Percentiles rank a stretch among this genome's conserved stretches.
Evolutionary conservation across 1,140 invertebrate species (phyloP).

Genomic region (Wasmannia auropunctata): DNA sequence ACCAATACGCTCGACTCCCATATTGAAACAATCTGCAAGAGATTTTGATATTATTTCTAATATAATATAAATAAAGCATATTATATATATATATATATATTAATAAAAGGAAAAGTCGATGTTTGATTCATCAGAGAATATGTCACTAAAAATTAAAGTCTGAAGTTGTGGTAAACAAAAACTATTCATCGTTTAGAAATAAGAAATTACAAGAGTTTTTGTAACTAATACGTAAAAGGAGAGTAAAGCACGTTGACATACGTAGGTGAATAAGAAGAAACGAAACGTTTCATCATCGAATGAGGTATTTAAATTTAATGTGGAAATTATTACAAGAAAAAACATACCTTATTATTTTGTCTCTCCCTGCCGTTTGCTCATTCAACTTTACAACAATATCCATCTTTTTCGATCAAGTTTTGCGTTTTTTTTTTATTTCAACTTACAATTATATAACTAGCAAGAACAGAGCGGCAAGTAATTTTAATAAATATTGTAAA

Average conservation of each 20-base stretch:
- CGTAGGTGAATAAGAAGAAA: neutral
- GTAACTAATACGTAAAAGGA: too few relatives aligned
- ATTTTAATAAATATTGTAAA: neutral
- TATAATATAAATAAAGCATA: constrained; percentile 1
- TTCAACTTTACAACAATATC: constrained; percentile 87
- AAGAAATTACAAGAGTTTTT: neutral
- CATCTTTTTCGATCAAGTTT: constrained; percentile 78
- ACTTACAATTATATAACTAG: neutral
- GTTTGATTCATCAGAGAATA: neutral
- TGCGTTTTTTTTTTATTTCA: neutral
- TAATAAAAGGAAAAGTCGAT: neutral
- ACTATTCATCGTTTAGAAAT: neutral
- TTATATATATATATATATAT: too few relatives aligned
- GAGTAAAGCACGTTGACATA: neutral
- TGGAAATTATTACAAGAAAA: neutral
- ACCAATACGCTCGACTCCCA: constrained; percentile 88
- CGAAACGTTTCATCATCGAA: neutral
- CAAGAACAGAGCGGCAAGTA: neutral
- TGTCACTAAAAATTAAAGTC: neutral
- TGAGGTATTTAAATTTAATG: neutral
- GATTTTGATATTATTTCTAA: constrained; percentile 17
- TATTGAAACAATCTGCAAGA: constrained; percentile 89
- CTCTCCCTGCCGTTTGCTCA: constrained; percentile 87
- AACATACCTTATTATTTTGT: constrained; percentile 87
- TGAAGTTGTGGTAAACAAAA: neutral